phyloP scores from a whole-genome alignment of 2,888 invertebrate species.

The Linyphia triangularis region DNA sequence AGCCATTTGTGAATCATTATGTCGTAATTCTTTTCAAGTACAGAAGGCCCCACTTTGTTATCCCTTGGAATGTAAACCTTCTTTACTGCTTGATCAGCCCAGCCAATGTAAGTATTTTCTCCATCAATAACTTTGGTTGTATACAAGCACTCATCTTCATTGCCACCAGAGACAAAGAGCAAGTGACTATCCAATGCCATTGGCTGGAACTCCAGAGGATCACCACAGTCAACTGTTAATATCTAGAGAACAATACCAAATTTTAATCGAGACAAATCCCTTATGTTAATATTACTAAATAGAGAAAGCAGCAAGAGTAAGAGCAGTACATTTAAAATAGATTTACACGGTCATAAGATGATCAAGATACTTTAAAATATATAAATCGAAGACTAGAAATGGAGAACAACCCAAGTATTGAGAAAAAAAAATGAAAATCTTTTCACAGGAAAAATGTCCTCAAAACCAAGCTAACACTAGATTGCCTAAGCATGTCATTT shows the following conservation, averaged over 20 bases:
- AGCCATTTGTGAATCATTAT: constrained; percentile 48
- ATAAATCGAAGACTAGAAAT: no score
- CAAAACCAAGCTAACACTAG: no score
- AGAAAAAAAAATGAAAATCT: no score
- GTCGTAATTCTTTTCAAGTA: constrained; percentile 36
- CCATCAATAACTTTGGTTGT: constrained; percentile 32
- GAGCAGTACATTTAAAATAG: no score
- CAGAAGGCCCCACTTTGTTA: not conserved
- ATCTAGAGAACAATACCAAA: constrained; percentile 60
- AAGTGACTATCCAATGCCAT: constrained; percentile 12
- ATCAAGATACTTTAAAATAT: no score
- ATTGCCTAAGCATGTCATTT: no score
- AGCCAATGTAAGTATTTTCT: constrained; percentile 58
- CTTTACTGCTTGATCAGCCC: constrained; percentile 26
- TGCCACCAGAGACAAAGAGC: constrained; percentile 48
- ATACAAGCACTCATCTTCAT: constrained; percentile 42
- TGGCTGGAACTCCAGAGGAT: constrained; percentile 26
- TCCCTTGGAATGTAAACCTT: constrained; percentile 56
- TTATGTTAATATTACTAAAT: no score
- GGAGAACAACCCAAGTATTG: no score
- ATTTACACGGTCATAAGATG: no score
- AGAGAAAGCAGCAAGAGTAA: no score
- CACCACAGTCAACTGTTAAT: constrained; percentile 31
- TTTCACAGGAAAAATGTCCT: no score
- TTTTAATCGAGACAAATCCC: no score